Evolutionary conservation across 2,113 vertebrate species (phyloP).

Genomic region (Cephalopholis sonnerati): DNA sequence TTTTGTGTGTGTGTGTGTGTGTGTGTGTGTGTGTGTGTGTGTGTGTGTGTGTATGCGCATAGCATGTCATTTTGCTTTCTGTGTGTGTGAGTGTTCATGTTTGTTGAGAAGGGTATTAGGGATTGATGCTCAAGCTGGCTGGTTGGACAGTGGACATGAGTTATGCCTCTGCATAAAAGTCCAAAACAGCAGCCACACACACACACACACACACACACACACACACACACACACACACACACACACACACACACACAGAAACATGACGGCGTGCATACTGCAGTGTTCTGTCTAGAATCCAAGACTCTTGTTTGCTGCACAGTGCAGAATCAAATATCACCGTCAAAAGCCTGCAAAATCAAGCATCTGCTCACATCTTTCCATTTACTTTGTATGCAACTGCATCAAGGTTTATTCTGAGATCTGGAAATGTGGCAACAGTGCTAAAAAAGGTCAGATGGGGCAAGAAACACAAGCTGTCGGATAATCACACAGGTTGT

Average conservation of each 20-base stretch:
- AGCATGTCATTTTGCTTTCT: background rate
- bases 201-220: constrained; percentile 32
- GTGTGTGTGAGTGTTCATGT: constrained; percentile 6
- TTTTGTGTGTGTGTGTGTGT: background rate
- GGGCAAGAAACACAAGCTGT: too few species aligned
- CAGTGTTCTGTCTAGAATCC: background rate
- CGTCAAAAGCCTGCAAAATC: background rate
- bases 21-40: background rate
- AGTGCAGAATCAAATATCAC: constrained; percentile 2
- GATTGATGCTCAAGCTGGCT: background rate
- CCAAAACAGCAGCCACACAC: constrained; percentile 12
- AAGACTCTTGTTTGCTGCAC: background rate
- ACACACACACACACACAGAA: background rate
- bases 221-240: constrained; percentile 10
- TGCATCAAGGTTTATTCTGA: background rate
- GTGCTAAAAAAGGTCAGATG: too few species aligned
- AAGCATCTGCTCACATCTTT: background rate
- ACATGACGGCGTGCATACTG: background rate
- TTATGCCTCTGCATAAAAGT: background rate
- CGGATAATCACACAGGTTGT: too few species aligned
- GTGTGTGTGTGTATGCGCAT: background rate
- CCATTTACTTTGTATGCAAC: background rate
- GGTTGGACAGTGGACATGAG: constrained; percentile 1
- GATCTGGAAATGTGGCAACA: background rate
- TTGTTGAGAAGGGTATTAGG: constrained; percentile 3